phyloP scores from a whole-genome alignment of 2,113 vertebrate genomes.

The Hoplias malabaricus region DNA sequence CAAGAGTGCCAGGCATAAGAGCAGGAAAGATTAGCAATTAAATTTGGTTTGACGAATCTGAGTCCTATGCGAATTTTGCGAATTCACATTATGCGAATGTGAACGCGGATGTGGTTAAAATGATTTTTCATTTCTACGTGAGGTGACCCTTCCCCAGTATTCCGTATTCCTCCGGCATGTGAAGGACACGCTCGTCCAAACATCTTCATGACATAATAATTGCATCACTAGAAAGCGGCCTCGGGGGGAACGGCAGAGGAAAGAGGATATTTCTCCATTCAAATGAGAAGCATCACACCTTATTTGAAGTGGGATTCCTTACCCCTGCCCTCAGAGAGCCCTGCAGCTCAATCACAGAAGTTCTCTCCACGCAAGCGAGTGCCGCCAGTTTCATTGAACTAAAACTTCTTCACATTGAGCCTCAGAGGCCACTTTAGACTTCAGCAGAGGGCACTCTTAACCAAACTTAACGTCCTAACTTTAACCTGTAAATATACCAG shows the following conservation, averaged over 20 bases:
- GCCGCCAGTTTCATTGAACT: background rate
- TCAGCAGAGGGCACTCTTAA: background rate
- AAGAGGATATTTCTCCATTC: constrained; percentile 30
- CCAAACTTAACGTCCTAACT: background rate
- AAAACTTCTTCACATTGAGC: background rate
- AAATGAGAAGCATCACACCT: constrained; percentile 17
- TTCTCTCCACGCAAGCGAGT: constrained; percentile 14
- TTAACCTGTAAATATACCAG: background rate
- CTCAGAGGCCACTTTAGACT: background rate
- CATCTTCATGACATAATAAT: constrained; percentile 31
- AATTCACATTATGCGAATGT: background rate
- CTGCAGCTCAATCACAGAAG: background rate
- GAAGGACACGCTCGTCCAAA: constrained; percentile 21
- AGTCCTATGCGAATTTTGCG: too few species aligned
- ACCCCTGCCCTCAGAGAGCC: constrained; percentile 3
- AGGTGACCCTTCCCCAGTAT: background rate
- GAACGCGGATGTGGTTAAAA: background rate
- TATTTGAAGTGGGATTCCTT: constrained; percentile 13
- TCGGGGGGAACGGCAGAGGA: background rate
- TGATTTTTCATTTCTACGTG: background rate
- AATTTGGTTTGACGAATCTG: background rate
- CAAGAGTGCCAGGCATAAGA: background rate
- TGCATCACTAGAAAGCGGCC: constrained; percentile 29
- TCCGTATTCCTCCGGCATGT: background rate
- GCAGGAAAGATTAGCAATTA: background rate